phyloP scores from a whole-genome alignment of 2,113 vertebrate species.

The Alouatta palliata region DNA sequence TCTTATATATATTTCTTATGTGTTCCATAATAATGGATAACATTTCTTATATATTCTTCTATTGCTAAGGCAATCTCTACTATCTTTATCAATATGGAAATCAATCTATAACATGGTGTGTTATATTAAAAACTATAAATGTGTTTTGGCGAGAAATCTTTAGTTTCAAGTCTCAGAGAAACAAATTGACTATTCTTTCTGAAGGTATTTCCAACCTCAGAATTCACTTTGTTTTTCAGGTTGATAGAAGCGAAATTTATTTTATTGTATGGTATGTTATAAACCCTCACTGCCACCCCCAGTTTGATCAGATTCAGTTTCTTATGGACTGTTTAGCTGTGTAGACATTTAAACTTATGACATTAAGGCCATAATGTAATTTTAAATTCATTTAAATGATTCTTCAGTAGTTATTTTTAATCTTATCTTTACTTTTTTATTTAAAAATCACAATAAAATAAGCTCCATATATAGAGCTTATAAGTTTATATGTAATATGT shows the following conservation, averaged over 20 bases:
- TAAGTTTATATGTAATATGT: too few relatives aligned
- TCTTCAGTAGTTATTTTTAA: constrained; percentile 20
- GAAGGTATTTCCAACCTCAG: not conserved
- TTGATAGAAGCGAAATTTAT: not conserved
- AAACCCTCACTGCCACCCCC: not conserved
- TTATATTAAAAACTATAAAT: not conserved
- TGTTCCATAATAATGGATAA: not conserved
- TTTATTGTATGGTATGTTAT: not conserved
- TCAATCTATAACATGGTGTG: not conserved
- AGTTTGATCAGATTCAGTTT: not conserved
- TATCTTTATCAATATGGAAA: not conserved
- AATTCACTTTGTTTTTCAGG: not conserved
- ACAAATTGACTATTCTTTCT: not conserved
- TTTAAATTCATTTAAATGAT: constrained; percentile 11
- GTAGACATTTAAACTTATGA: not conserved
- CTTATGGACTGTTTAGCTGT: not conserved
- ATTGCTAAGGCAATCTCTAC: not conserved
- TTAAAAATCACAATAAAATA: not conserved
- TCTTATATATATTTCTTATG: too few relatives aligned
- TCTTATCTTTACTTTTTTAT: not conserved
- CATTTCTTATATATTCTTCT: not conserved
- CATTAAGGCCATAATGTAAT: not conserved
- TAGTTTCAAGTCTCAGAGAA: not conserved
- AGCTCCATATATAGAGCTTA: not conserved
- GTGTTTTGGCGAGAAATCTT: not conserved